Conservation (phyloP, 1,140 invertebrate genomes). For the Eurosta solidaginis region DNA sequence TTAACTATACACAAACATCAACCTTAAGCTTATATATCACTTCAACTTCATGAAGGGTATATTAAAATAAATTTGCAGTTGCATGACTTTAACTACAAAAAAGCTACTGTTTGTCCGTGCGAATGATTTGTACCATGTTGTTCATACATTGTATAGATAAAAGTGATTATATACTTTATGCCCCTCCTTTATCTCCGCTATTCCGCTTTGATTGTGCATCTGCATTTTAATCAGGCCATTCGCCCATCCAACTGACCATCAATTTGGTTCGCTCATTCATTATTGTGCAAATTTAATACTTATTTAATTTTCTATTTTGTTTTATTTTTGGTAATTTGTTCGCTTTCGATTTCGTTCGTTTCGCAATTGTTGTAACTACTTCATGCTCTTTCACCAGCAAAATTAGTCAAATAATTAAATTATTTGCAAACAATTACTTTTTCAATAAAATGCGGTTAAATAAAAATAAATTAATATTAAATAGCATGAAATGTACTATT, state of each 20-base stretch:
- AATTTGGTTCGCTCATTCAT: conserved; percentile 6
- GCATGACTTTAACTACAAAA: conserved; percentile 8
- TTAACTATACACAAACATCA: no score
- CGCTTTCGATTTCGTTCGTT: conserved; percentile 8
- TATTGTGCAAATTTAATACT: conserved; percentile 3
- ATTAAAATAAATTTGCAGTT: neutral
- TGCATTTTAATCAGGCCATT: neutral
- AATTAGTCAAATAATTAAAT: neutral
- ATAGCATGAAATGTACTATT: no score
- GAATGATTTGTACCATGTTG: no score
- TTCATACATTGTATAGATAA: no score
- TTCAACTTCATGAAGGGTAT: no score
- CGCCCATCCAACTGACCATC: neutral
- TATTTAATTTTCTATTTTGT: neutral
- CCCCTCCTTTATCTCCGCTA: neutral
- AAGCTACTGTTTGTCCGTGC: neutral
- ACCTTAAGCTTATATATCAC: no score
- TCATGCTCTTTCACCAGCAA: neutral
- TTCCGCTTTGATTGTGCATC: neutral
- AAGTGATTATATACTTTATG: neutral
- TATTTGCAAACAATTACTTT: no score
- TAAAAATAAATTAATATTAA: no score
- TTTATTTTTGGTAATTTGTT: neutral
- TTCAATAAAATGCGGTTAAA: no score
- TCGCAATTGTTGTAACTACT: no score